These are phyloP conservation scores for Fistularia commersonii DNA, from an alignment of 2,797 vertebrate genomes.

Conservation along the genomic window DNA sequence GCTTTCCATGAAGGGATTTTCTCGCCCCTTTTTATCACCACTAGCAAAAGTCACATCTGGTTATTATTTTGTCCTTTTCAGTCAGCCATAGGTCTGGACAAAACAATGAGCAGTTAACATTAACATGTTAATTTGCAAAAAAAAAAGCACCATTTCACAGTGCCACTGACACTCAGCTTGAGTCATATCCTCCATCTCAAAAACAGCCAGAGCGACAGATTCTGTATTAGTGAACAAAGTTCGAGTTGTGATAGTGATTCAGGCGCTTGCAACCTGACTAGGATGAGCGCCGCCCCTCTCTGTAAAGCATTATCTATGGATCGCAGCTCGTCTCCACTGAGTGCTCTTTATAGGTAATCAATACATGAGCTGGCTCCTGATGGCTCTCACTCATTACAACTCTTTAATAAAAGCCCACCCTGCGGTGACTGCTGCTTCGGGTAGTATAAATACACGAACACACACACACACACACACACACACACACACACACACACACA, in stretches of 20 bases:
- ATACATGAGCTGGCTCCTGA: constrained; percentile 68
- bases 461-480: constrained; percentile 28
- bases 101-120: too few species aligned
- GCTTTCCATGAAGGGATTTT: constrained; percentile 34
- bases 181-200: constrained; percentile 1
- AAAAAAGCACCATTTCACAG: too few species aligned
- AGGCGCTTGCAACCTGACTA: constrained; percentile 27
- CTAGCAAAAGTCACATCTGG: not conserved
- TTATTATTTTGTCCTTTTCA: too few species aligned
- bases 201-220: constrained; percentile 19
- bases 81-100: too few species aligned
- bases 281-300: constrained; percentile 45
- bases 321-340: constrained; percentile 67
- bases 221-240: constrained; percentile 34
- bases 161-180: constrained; percentile 1
- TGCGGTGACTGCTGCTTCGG: constrained; percentile 53
- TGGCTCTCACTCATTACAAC: constrained; percentile 74
- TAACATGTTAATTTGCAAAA: too few species aligned
- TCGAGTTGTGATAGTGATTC: constrained; percentile 26
- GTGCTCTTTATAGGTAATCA: constrained; percentile 75
- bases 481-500: constrained; percentile 35
- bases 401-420: constrained; percentile 76
- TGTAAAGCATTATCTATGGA: constrained; percentile 70
- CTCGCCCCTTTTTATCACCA: constrained; percentile 21
- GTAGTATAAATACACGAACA: constrained; percentile 35